These are phyloP conservation scores for Dromius quadrimaculatus DNA, from an alignment of 2,888 invertebrate genomes.

Conservation along the genomic window DNA sequence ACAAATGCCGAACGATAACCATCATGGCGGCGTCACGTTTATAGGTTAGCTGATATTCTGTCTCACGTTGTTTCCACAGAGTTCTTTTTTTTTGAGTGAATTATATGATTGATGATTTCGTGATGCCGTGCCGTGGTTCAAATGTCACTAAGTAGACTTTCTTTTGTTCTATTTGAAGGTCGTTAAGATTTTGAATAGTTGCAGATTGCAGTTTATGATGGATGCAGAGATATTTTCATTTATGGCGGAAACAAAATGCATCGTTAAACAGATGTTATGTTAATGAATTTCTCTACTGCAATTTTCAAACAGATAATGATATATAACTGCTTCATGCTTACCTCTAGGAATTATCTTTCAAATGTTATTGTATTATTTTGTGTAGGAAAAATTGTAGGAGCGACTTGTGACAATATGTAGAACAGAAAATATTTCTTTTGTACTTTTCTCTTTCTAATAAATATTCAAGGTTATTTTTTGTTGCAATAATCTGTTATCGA, in stretches of 20 bases:
- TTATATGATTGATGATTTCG: conserved; percentile 17
- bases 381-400: background rate
- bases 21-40: conserved; percentile 16
- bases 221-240: no score
- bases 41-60: background rate
- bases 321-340: no score
- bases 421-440: background rate
- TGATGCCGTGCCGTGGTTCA: conserved; percentile 10
- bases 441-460: background rate
- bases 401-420: background rate
- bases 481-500: background rate
- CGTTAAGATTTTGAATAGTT: no score
- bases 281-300: no score
- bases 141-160: conserved; percentile 18
- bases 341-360: no score
- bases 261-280: no score
- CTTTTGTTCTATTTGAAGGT: conserved; percentile 21
- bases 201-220: no score
- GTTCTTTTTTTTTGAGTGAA: background rate
- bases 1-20: background rate
- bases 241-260: no score
- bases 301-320: no score
- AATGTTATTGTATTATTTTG: no score
- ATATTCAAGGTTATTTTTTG: background rate
- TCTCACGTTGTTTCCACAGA: conserved; percentile 1